Conservation (phyloP, 2,888 invertebrate species). For the Microplitis manilae region DNA sequence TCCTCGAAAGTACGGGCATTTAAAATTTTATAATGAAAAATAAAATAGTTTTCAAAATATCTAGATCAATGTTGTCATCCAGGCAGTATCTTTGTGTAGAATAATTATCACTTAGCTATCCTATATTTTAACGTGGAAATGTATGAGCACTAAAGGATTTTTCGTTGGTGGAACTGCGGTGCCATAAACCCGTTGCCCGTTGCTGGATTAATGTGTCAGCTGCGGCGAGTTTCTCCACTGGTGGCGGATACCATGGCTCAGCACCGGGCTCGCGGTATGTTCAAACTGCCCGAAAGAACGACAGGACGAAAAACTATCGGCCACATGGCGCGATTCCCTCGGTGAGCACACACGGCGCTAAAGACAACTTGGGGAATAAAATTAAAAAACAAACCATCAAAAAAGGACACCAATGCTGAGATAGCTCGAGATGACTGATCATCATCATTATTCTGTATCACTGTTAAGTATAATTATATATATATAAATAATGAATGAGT, state of each 20-base stretch:
- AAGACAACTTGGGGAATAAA: conserved; percentile 28
- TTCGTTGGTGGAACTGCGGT: conserved; percentile 7
- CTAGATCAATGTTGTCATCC: conserved; percentile 14
- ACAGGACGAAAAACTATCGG: conserved; percentile 16
- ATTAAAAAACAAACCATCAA: conserved; percentile 2
- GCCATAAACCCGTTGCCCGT: neutral
- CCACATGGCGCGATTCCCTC: conserved; percentile 21
- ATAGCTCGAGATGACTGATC: too few relatives aligned
- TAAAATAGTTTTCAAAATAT: neutral
- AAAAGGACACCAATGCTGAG: too few relatives aligned
- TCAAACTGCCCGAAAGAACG: neutral
- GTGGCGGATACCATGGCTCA: neutral
- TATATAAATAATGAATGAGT: too few relatives aligned
- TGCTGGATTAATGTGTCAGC: conserved; percentile 33
- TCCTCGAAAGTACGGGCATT: neutral
- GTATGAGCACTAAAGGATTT: neutral
- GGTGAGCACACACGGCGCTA: conserved; percentile 27
- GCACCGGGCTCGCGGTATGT: neutral
- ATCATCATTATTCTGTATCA: too few relatives aligned
- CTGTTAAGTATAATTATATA: too few relatives aligned
- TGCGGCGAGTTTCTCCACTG: conserved; percentile 16
- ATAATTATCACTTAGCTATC: conserved; percentile 14
- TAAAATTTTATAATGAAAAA: neutral
- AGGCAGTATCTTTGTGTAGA: neutral
- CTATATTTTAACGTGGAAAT: neutral